Evolutionary conservation across 2,888 invertebrate species (phyloP).

Genomic region (Pterostichus niger): DNA sequence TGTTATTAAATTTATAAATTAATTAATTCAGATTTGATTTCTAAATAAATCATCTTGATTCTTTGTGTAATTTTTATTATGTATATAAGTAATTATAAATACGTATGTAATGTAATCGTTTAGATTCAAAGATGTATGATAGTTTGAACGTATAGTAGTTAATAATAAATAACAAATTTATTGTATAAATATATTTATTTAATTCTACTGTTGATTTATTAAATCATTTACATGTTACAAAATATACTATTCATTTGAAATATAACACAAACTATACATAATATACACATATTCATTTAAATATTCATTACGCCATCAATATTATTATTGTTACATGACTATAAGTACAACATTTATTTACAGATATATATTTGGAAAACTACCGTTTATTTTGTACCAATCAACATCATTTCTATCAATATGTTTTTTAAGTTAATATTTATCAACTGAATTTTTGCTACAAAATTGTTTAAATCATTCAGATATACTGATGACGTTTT

Average conservation of each 20-base stretch:
- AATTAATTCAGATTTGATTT: not conserved
- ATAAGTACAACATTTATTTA: slow-evolving; percentile 19
- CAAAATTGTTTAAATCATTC: not conserved
- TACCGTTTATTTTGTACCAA: too few species aligned
- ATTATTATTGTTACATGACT: slow-evolving; percentile 24
- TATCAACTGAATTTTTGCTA: too few species aligned
- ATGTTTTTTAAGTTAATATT: too few species aligned
- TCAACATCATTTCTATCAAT: too few species aligned
- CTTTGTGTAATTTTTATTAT: slow-evolving; percentile 28
- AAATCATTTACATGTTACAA: slow-evolving; percentile 47
- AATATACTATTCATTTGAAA: slow-evolving; percentile 57
- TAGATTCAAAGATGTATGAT: not conserved
- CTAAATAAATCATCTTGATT: not conserved
- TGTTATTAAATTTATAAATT: not conserved
- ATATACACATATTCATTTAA: slow-evolving; percentile 8
- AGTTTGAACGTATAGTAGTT: slow-evolving; percentile 6
- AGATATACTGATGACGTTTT: slow-evolving; percentile 5
- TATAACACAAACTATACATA: slow-evolving; percentile 15
- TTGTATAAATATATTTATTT: slow-evolving; percentile 46
- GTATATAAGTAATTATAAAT: slow-evolving; percentile 31
- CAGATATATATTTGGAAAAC: too few species aligned
- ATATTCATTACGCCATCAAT: slow-evolving; percentile 19
- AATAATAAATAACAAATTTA: slow-evolving; percentile 45
- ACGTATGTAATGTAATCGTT: slow-evolving; percentile 53
- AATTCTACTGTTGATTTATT: not conserved